These are phyloP conservation scores for Folsomia manolachei DNA, from an alignment of 2,888 invertebrate species.

Conservation along the genomic window DNA sequence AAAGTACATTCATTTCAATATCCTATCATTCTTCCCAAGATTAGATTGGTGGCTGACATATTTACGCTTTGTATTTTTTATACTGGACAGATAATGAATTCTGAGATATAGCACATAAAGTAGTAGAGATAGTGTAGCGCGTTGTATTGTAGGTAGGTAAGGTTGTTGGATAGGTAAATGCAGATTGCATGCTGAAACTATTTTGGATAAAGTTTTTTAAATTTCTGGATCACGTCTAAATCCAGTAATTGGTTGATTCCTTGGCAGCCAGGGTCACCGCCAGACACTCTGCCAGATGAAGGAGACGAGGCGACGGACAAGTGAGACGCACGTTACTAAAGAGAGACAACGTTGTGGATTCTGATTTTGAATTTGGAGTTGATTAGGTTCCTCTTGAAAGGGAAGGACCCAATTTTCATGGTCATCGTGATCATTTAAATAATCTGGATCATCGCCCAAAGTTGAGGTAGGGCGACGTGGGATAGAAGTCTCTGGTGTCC, in stretches of 20 bases:
- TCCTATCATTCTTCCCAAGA: too few relatives aligned
- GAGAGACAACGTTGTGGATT: conserved; percentile 45
- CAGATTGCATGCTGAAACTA: too few relatives aligned
- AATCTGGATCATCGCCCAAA: conserved; percentile 16
- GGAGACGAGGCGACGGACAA: conserved; percentile 46
- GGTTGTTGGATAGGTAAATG: too few relatives aligned
- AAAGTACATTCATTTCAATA: too few relatives aligned
- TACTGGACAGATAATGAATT: conserved; percentile 9
- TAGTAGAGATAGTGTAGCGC: not conserved
- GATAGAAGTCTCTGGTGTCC: conserved; percentile 32
- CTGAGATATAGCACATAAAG: too few relatives aligned
- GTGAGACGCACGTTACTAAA: conserved; percentile 42
- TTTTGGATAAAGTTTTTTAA: not conserved
- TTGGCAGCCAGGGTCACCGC: conserved; percentile 50
- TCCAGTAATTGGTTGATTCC: too few relatives aligned
- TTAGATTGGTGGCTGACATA: too few relatives aligned
- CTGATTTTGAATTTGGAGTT: conserved; percentile 25
- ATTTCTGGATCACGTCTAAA: not conserved
- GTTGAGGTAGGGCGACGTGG: conserved; percentile 35
- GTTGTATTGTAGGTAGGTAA: not conserved
- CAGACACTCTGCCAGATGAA: conserved; percentile 49
- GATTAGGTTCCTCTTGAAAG: conserved; percentile 37
- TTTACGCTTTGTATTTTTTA: too few relatives aligned
- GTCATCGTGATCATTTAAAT: conserved; percentile 36
- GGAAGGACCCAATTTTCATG: conserved; percentile 46